Evolutionary conservation across 2,888 invertebrate species (phyloP), one percentile per base, ranked within the genome.

Genomic region (Fragum fragum): DNA sequence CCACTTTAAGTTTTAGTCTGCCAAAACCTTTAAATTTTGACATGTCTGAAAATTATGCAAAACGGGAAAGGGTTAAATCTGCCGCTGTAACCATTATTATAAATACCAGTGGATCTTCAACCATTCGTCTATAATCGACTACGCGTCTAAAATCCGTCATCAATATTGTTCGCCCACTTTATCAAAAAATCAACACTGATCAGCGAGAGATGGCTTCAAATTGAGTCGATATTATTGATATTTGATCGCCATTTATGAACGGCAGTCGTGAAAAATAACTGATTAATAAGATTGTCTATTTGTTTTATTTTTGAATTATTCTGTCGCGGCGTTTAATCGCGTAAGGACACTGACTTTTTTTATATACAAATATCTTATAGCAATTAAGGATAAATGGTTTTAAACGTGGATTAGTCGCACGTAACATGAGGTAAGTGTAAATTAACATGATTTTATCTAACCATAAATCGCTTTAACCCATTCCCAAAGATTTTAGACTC

Each of bases 91-190:
- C n/a, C n/a, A n/a, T n/a, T n/a, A n/a, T n/a, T n/a, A n/a, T n/a
- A n/a, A n/a, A n/a, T n/a, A n/a, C n/a, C n/a, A n/a, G n/a, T n/a
- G n/a, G n/a, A n/a, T n/a, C n/a, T n/a, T n/a, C 39, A 9, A 6
- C 39, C 39, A 39, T 39, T 39, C 39, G 39, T 39, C 39, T 39
- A 39, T 39, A 39, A 39, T 39, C 39, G 39, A 39, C n/a, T n/a
- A 47, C 47, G 47, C 47, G 47, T 47, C 47, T 47, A 47, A 47
- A 47, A 47, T 47, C 47, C 47, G 47, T 47, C 47, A 47, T 47
- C 47, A 47, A 47, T 47, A 47, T 18, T 47, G 14, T 18, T 47
- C 47, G 47, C n/a, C 47, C 47, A 47, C 47, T 47, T 47, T 18
- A 18, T 39, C 39, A 39, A n/a, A 39, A 39, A 9, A 39, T 14